These are phyloP conservation scores for Sisyra nigra DNA, from an alignment of 2,888 invertebrate species.

Conservation along the genomic window DNA sequence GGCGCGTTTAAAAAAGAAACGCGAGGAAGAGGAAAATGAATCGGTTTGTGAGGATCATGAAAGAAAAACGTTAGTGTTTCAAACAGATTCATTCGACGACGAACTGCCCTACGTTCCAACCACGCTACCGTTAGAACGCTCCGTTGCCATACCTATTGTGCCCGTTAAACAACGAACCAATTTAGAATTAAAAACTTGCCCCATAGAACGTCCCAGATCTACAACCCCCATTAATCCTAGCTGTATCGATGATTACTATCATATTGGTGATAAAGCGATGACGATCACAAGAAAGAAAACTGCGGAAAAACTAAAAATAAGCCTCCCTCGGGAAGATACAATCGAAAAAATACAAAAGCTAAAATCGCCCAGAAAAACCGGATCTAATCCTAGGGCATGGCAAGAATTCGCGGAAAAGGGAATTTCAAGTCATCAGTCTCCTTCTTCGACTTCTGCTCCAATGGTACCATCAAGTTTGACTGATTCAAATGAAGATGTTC, in stretches of 20 bases:
- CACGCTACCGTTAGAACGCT: conserved; percentile 73
- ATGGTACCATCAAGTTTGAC: conserved; percentile 10
- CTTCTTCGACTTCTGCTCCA: conserved; percentile 10
- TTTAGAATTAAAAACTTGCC: conserved; percentile 46
- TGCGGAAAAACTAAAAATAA: conserved; percentile 51
- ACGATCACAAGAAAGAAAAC: conserved; percentile 18
- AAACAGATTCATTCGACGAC: conserved; percentile 68
- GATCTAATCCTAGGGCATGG: conserved; percentile 33
- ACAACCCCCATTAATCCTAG: conserved; percentile 57
- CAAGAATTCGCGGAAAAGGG: conserved; percentile 48
- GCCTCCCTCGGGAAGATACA: conserved; percentile 43
- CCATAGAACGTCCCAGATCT: conserved; percentile 57
- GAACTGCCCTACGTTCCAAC: conserved; percentile 81
- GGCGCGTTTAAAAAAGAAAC: conserved; percentile 15
- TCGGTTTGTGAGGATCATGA: conserved; percentile 49
- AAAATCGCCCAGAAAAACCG: conserved; percentile 33
- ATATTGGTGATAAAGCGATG: conserved; percentile 18
- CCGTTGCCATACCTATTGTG: conserved; percentile 63
- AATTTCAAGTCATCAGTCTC: conserved; percentile 22
- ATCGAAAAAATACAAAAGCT: conserved; percentile 22
- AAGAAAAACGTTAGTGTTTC: conserved; percentile 56
- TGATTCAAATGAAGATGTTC: conserved; percentile 19
- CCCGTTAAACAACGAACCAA: conserved; percentile 55
- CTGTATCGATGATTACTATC: conserved; percentile 53
- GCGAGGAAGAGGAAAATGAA: conserved; percentile 31